These are phyloP conservation scores for Crematogaster levior DNA, from an alignment of 2,888 invertebrate genomes.

Conservation along the genomic window DNA sequence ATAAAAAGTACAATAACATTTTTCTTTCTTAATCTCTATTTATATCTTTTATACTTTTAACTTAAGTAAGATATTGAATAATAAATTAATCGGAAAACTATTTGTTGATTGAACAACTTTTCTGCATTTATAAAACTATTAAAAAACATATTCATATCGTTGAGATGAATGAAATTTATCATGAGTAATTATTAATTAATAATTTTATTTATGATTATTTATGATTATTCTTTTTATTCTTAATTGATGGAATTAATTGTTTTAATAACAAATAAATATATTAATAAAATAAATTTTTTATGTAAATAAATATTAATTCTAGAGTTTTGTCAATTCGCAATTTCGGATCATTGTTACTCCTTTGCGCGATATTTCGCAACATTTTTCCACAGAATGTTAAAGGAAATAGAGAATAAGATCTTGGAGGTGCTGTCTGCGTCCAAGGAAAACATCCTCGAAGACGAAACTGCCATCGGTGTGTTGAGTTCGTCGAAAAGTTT, in stretches of 20 bases:
- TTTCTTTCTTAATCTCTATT: neutral
- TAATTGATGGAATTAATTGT: too few relatives aligned
- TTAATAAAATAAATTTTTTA: neutral
- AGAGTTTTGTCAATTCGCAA: neutral
- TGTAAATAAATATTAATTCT: neutral
- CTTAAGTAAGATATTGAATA: neutral
- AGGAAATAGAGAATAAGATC: conserved; percentile 97
- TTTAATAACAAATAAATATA: neutral
- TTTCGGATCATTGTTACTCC: neutral
- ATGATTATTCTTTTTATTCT: too few relatives aligned
- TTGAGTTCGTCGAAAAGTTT: conserved; percentile 95
- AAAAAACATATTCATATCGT: neutral
- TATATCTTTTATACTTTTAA: neutral
- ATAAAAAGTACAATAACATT: conserved; percentile 87
- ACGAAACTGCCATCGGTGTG: conserved; percentile 94
- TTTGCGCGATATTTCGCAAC: neutral
- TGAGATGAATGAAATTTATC: neutral
- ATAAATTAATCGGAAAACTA: neutral
- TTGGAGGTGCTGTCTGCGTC: conserved; percentile 91
- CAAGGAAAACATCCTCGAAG: conserved; percentile 94
- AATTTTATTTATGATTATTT: too few relatives aligned
- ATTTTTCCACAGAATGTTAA: conserved; percentile 87
- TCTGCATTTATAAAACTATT: neutral
- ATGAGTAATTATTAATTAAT: neutral
- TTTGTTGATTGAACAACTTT: conserved; percentile 34